phyloP scores from a whole-genome alignment of 1,140 invertebrate genomes.

The Bombyx mandarina region DNA sequence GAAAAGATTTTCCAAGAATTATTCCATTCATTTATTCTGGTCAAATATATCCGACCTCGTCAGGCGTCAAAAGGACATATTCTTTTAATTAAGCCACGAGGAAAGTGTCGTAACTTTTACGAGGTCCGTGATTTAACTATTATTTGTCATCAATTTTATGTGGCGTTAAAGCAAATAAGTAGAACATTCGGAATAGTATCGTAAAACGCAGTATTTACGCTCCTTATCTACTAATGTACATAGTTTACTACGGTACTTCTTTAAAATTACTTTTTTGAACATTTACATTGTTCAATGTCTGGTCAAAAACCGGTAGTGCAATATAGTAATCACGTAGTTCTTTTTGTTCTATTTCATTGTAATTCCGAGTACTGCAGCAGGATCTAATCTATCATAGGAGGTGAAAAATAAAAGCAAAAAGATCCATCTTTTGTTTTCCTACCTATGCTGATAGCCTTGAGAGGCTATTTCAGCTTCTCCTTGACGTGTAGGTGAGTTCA shows the following conservation, averaged over 20 bases:
- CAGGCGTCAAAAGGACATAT: conserved; percentile 54
- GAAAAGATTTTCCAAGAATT: not conserved
- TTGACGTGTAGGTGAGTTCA: no score
- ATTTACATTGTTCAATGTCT: not conserved
- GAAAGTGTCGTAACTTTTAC: conserved; percentile 67
- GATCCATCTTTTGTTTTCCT: no score
- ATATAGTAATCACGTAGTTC: no score
- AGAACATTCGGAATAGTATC: conserved; percentile 27
- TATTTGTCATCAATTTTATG: conserved; percentile 71
- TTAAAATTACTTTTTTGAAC: not conserved
- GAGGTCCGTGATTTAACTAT: conserved; percentile 68
- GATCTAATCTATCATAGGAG: no score
- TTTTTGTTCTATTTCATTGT: no score
- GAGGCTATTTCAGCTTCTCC: no score
- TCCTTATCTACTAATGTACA: not conserved
- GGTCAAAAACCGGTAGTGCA: not conserved
- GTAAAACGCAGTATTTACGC: conserved; percentile 18
- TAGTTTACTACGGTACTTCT: not conserved
- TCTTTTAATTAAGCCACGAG: conserved; percentile 68
- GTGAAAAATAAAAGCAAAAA: no score
- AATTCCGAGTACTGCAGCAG: no score
- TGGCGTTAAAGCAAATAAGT: conserved; percentile 53
- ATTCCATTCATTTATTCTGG: conserved; percentile 19
- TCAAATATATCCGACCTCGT: conserved; percentile 24
- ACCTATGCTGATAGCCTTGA: no score